Evolutionary conservation across 2,797 vertebrate species (phyloP).

Genomic region (Coccyzus lansbergi): DNA sequence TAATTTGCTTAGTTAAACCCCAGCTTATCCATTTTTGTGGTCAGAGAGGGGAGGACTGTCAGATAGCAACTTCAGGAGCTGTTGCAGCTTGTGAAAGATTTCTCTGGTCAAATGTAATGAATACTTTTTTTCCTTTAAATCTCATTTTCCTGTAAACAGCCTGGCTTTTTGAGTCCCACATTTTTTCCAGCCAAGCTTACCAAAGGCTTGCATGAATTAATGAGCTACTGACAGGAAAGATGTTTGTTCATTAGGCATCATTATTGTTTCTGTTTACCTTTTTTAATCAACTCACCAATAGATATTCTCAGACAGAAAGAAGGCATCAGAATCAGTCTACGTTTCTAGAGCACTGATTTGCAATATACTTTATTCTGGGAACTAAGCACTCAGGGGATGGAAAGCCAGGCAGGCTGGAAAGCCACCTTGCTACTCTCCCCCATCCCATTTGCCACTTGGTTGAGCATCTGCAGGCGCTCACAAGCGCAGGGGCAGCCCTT

Average conservation of each 20-base stretch:
- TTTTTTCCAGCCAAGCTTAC: background rate
- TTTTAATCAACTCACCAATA: background rate
- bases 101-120: background rate
- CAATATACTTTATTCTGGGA: background rate
- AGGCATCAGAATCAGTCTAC: background rate
- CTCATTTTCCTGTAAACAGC: background rate
- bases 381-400: background rate
- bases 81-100: background rate
- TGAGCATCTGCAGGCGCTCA: background rate
- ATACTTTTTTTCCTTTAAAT: background rate
- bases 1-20: background rate
- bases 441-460: background rate
- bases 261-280: background rate
- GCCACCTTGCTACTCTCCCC: background rate
- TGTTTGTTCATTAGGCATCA: slow-evolving; percentile 24
- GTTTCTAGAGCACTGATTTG: background rate
- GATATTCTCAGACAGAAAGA: background rate
- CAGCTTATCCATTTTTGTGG: background rate
- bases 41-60: background rate
- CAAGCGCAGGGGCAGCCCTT: background rate
- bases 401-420: background rate
- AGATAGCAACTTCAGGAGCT: background rate
- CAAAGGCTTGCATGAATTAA: background rate
- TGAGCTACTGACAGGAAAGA: slow-evolving; percentile 21
- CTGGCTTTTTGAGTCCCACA: background rate